phyloP scores from a whole-genome alignment of 2,888 invertebrate species.

The Gymnoscelis rufifasciata region DNA sequence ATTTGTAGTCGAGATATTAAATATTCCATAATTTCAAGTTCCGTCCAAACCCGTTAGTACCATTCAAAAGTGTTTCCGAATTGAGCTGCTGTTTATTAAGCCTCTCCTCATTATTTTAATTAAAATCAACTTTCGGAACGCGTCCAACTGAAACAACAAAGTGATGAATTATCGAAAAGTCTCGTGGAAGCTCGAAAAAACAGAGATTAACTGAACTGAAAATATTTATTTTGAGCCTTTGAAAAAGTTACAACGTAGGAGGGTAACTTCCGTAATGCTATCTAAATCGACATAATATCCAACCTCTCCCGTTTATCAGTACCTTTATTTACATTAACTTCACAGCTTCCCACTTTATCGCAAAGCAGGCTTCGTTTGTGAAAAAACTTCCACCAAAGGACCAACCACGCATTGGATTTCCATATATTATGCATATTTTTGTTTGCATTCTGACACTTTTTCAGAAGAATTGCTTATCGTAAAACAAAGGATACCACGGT shows the following conservation, averaged over 20 bases:
- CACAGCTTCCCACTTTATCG: conserved; percentile 12
- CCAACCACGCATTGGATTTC: conserved; percentile 4
- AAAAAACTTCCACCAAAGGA: conserved; percentile 5
- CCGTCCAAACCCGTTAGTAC: too few species aligned
- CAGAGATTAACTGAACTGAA: too few species aligned
- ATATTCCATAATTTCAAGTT: too few species aligned
- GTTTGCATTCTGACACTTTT: too few species aligned
- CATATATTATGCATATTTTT: background rate
- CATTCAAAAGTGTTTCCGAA: too few species aligned
- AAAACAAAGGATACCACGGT: too few species aligned
- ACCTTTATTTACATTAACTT: conserved; percentile 9
- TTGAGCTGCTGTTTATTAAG: too few species aligned
- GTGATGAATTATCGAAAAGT: conserved; percentile 42
- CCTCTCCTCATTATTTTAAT: background rate
- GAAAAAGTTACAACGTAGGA: too few species aligned
- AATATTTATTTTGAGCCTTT: too few species aligned
- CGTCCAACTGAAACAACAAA: conserved; percentile 50
- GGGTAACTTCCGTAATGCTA: background rate
- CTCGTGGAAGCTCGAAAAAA: conserved; percentile 36
- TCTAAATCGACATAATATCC: background rate
- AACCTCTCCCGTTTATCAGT: conserved; percentile 11
- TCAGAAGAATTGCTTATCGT: too few species aligned
- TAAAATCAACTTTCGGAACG: conserved; percentile 45
- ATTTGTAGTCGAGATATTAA: too few species aligned
- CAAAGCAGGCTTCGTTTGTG: conserved; percentile 5